Evolutionary conservation across 2,113 vertebrate species (phyloP).

Genomic region (Eptesicus fuscus): DNA sequence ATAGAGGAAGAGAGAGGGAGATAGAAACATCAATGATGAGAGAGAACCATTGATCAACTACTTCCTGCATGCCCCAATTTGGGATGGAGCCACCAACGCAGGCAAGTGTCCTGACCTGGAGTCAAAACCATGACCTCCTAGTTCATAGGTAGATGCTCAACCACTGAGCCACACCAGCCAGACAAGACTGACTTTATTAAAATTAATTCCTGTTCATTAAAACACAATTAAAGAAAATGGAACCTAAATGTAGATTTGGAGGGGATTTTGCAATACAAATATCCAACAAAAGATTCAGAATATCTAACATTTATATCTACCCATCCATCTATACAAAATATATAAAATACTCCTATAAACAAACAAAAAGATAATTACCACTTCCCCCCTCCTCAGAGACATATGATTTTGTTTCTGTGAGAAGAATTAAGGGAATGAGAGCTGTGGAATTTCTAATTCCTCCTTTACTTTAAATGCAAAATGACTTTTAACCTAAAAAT

Average conservation of each 20-base stretch:
- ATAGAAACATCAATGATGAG: too few species aligned
- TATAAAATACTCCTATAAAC: not conserved
- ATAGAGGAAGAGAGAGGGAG: too few species aligned
- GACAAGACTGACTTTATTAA: not conserved
- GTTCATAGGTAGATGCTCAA: too few species aligned
- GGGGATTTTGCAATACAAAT: not conserved
- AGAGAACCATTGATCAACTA: too few species aligned
- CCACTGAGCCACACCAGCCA: too few species aligned
- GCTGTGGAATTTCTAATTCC: not conserved
- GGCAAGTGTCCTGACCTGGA: too few species aligned
- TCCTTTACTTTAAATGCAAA: not conserved
- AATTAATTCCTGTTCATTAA: not conserved
- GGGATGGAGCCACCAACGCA: too few species aligned
- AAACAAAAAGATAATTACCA: not conserved
- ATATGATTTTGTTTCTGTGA: not conserved
- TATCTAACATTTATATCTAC: not conserved
- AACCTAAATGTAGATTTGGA: not conserved
- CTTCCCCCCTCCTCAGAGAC: not conserved
- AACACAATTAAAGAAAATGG: not conserved
- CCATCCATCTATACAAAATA: not conserved
- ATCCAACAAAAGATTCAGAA: not conserved
- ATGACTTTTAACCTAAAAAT: not conserved
- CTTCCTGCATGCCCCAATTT: too few species aligned
- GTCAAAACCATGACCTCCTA: too few species aligned
- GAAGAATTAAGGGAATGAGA: not conserved